A percentile compares a stretch with the other conserved stretches of the same genome.
These are phyloP conservation scores for Caenorhabditis afra DNA, from an alignment of 2,888 invertebrate genomes.

Conservation along the genomic window DNA sequence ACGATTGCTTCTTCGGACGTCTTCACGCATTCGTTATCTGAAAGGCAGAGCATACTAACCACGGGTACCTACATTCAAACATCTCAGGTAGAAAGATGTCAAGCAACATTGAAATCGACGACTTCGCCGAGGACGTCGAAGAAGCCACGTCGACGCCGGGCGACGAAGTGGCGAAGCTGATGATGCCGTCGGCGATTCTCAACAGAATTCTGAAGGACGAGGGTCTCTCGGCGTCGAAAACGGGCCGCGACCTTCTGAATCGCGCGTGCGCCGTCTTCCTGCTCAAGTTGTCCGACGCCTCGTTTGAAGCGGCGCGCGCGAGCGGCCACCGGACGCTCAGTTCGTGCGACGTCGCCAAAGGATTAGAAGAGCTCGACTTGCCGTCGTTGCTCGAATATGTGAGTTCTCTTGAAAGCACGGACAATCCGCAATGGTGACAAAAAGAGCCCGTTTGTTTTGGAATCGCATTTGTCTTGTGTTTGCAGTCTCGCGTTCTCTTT, in stretches of 20 bases:
- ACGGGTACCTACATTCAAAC: no score
- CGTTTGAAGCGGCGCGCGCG: slow-evolving; percentile 35
- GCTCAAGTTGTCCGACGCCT: slow-evolving; percentile 44
- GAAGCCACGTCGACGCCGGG: slow-evolving; percentile 7
- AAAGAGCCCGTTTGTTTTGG: background rate
- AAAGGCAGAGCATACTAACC: no score
- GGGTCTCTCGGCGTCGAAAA: slow-evolving; percentile 42
- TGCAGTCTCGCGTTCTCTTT: no score
- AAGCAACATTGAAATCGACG: no score
- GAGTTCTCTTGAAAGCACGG: no score
- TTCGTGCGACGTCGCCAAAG: slow-evolving; percentile 49
- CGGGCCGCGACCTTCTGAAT: slow-evolving; percentile 46
- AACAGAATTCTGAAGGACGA: slow-evolving; percentile 57
- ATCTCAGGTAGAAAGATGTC: no score
- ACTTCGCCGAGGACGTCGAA: no score
- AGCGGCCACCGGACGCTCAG: slow-evolving; percentile 47
- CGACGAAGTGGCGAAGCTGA: slow-evolving; percentile 35
- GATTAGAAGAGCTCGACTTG: slow-evolving; percentile 34
- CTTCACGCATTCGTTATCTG: no score
- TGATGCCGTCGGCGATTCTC: slow-evolving; percentile 51
- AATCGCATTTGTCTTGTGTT: no score
- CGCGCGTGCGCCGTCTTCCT: slow-evolving; percentile 56
- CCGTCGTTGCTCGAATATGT: slow-evolving; percentile 28
- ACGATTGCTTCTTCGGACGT: no score
- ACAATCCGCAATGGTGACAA: no score